Base-by-base conservation (phyloP, 2,113 vertebrate genomes). In the Bucco capensis region DNA sequence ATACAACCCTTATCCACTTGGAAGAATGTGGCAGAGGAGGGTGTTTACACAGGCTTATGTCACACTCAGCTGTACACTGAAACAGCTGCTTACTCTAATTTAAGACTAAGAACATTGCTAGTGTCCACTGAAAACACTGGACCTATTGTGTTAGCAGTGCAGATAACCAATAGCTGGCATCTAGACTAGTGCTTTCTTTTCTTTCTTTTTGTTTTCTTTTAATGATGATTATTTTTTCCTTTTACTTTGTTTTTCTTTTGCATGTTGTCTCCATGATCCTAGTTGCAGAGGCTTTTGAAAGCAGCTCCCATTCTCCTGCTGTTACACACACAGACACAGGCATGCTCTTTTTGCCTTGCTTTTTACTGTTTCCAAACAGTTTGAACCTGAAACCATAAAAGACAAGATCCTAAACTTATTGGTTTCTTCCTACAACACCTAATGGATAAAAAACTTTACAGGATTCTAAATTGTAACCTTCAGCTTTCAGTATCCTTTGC, bases 71-170 rank as follows among this genome's bases (percentile, higher is more conserved):
- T 96, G 93, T 95, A 96, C 56, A 5, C 89, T 95, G 30, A 92
- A 96, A 86, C 94, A 96, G 95, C 95, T 96, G 96, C 92, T 93
- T 94, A 62, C 81, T 92, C 88, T 96, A 94, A 95, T 96, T 96
- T 96, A 90, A 88, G 95, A 82, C 83, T 42, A 72, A 89, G 83
- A 94, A 71, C 66, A 54, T 86, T 54, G 83, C 64, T 54, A 84
- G 58, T 65, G 70, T 94, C 88, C 86, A 73, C 74, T 84, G 66
- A 75, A 84, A 93, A 96, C 92, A 95, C 66, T 90, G 78, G 46
- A 46, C 37, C 83, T 92, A 90, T 96, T 96, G 83, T 96, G 46
- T 70, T 86, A 88, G 44, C 28, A 61, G 61, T 64, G 24, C 50
- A 88, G 86, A 94, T 86, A 94, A 80, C 54, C 75, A 72, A 2